Evolutionary conservation across 2,797 vertebrate genomes (phyloP).

Genomic region (Danio choprae): DNA sequence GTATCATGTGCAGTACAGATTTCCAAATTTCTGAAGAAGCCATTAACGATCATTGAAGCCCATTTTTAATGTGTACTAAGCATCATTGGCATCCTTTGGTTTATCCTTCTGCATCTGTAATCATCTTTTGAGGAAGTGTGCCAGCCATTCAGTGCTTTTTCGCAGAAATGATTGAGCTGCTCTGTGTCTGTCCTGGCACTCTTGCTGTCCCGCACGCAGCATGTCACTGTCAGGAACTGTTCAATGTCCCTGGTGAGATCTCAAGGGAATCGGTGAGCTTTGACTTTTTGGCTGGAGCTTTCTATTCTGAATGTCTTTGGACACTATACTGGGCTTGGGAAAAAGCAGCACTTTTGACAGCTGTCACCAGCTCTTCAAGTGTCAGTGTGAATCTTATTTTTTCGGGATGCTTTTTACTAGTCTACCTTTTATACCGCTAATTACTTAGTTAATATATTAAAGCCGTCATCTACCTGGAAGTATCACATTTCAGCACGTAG

Average conservation of each 20-base stretch:
- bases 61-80: not conserved
- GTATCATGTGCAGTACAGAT: not conserved
- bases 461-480: not conserved
- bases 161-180: not conserved
- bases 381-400: not conserved
- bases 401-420: not conserved
- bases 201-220: slow-evolving; percentile 5
- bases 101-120: slow-evolving; percentile 40
- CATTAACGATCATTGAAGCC: not conserved
- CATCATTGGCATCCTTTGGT: slow-evolving; percentile 5
- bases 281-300: slow-evolving; percentile 37
- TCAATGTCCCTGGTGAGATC: slow-evolving; percentile 27
- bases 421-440: not conserved
- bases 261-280: slow-evolving; percentile 13
- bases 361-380: slow-evolving; percentile 4
- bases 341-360: slow-evolving; percentile 1
- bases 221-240: slow-evolving; percentile 32
- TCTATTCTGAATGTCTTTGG: not conserved
- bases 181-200: slow-evolving; percentile 31
- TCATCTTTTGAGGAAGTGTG: slow-evolving; percentile 21
- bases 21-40: not conserved
- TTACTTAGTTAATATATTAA: not conserved
- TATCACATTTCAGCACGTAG: not conserved
- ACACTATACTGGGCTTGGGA: not conserved
- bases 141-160: slow-evolving; percentile 5